Evolutionary conservation across 2,888 invertebrate species (phyloP).

Genomic region (Philereme transversata): DNA sequence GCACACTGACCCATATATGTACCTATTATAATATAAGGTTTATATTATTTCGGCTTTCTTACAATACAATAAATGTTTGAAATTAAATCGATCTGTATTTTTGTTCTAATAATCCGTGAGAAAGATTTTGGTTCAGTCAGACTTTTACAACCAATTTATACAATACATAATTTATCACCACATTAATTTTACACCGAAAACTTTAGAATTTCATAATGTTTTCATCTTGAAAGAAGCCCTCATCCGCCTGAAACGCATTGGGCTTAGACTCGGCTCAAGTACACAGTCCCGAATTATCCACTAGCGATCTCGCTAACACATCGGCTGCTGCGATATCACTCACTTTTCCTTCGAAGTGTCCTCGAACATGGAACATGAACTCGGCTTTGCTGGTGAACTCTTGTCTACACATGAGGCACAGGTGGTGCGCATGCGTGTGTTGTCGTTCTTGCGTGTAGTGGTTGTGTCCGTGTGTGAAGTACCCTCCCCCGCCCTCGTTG

Average conservation of each 20-base stretch:
- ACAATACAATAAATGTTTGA: too few species aligned
- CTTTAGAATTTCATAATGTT: constrained; percentile 75
- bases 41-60: too few species aligned
- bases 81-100: too few species aligned
- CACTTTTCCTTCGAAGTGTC: constrained; percentile 85
- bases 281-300: constrained; percentile 82
- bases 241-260: constrained; percentile 69
- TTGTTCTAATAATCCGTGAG: too few species aligned
- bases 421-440: constrained; percentile 78
- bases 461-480: constrained; percentile 77
- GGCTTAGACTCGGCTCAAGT: constrained; percentile 80
- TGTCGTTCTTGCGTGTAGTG: constrained; percentile 77
- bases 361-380: constrained; percentile 88
- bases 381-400: constrained; percentile 87
- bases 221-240: constrained; percentile 74
- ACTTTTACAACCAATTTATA: constrained; percentile 27
- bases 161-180: constrained; percentile 29
- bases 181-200: constrained; percentile 7
- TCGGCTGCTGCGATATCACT: constrained; percentile 81
- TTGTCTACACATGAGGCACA: constrained; percentile 87
- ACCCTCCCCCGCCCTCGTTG: constrained; percentile 68
- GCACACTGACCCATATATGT: too few species aligned
- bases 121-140: not conserved
- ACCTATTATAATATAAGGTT: too few species aligned
- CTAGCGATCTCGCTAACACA: constrained; percentile 77